These are phyloP conservation scores for Grapholita molesta DNA, from an alignment of 1,140 invertebrate genomes.

Conservation along the genomic window DNA sequence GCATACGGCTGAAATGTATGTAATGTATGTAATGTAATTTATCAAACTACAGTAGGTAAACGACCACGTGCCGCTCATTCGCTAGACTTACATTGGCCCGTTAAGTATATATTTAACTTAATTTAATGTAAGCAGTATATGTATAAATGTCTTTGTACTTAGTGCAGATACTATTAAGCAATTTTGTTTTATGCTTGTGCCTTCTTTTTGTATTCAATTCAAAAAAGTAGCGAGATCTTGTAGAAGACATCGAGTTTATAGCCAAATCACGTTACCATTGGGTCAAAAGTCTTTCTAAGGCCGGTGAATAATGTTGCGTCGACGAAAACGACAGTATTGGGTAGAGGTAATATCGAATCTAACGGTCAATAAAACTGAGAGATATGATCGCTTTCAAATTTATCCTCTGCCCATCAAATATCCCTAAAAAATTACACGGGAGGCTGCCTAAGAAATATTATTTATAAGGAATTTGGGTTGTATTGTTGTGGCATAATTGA, in stretches of 20 bases:
- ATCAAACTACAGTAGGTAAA: no score
- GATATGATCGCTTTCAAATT: conserved; percentile 42
- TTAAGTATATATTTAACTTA: no score
- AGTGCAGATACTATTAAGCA: no score
- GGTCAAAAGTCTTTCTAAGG: conserved; percentile 1
- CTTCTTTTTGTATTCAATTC: no score
- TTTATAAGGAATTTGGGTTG: conserved; percentile 2
- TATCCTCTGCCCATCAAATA: conserved; percentile 39
- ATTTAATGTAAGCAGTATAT: no score
- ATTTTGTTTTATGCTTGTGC: no score
- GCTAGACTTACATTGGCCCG: no score
- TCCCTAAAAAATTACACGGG: conserved; percentile 31
- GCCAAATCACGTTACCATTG: conserved; percentile 16
- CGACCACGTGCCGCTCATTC: no score
- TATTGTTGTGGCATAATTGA: neutral
- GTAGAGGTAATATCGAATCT: conserved; percentile 27
- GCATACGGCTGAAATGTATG: no score
- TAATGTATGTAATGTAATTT: no score
- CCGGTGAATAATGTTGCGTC: conserved; percentile 21
- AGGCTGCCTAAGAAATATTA: conserved; percentile 17
- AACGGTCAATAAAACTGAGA: conserved; percentile 49
- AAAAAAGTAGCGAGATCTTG: neutral
- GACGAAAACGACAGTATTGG: conserved; percentile 20
- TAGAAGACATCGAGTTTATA: conserved; percentile 6
- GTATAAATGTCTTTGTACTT: no score